Conservation (phyloP, 1,140 invertebrate species). For the Drosophila simulans region DNA sequence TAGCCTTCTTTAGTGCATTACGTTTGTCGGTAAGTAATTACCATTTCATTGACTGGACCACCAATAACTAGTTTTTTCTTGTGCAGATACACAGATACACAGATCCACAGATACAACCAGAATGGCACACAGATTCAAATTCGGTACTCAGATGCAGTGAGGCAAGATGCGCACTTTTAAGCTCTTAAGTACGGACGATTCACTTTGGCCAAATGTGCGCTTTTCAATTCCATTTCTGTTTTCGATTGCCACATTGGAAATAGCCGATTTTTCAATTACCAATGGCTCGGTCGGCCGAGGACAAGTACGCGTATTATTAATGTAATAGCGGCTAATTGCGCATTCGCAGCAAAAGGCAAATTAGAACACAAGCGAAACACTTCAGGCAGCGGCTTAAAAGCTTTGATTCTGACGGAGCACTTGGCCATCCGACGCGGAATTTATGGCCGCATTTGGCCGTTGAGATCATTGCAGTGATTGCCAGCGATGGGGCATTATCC, state of each 20-base stretch:
- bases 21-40: too few species aligned
- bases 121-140: background rate
- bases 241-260: constrained; percentile 48
- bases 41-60: too few species aligned
- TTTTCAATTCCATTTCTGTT: constrained; percentile 70
- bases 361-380: constrained; percentile 68
- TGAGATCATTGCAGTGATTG: constrained; percentile 63
- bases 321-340: constrained; percentile 81
- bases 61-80: background rate
- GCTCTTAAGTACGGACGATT: constrained; percentile 76
- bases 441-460: constrained; percentile 65
- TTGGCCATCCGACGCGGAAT: constrained; percentile 46
- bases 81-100: constrained; percentile 6
- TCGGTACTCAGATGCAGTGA: constrained; percentile 12
- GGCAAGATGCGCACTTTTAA: constrained; percentile 58
- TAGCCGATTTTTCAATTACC: constrained; percentile 65
- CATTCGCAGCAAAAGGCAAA: constrained; percentile 67
- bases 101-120: background rate
- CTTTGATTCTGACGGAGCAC: constrained; percentile 79
- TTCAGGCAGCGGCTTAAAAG: constrained; percentile 76
- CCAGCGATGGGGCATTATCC: constrained; percentile 36
- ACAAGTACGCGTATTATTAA: constrained; percentile 80
- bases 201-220: constrained; percentile 74
- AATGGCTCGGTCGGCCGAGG: constrained; percentile 19
- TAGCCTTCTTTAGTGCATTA: too few species aligned